phyloP scores from a whole-genome alignment of 2,797 vertebrate genomes.

The Amblyopsis hoosieri region DNA sequence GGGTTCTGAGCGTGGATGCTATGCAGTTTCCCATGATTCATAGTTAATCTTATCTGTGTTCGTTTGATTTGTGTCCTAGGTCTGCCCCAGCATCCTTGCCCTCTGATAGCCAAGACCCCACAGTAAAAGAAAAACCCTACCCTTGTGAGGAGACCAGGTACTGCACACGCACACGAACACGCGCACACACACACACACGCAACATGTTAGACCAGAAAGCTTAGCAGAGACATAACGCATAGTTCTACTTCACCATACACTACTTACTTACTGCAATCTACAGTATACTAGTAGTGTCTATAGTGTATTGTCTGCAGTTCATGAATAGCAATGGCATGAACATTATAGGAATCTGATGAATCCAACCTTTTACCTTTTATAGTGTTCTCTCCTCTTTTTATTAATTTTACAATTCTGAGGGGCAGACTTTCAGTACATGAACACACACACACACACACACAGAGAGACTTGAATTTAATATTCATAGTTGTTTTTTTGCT shows the following conservation, averaged over 20 bases:
- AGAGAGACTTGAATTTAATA: constrained; percentile 22
- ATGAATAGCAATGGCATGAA: too few species aligned
- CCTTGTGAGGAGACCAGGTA: constrained; percentile 65
- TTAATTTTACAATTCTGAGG: constrained; percentile 21
- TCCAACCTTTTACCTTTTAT: background rate
- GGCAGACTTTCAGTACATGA: constrained; percentile 11
- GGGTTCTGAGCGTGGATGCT: too few species aligned
- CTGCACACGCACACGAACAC: background rate
- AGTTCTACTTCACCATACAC: background rate
- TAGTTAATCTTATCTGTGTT: too few species aligned
- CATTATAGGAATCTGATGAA: too few species aligned
- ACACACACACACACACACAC: constrained; percentile 13
- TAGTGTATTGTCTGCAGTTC: too few species aligned
- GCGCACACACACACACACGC: constrained; percentile 13
- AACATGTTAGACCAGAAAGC: background rate
- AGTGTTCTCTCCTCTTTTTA: constrained; percentile 30
- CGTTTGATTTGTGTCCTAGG: constrained; percentile 60
- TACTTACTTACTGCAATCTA: too few species aligned
- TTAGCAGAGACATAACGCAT: background rate
- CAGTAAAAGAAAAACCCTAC: constrained; percentile 24
- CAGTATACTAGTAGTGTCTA: too few species aligned
- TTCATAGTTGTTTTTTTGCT: constrained; percentile 41
- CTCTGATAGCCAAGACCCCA: constrained; percentile 39
- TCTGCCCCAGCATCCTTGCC: constrained; percentile 48
- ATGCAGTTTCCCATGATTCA: too few species aligned